Base-by-base conservation (phyloP, 2,113 vertebrate species). In the Ochotona princeps region DNA sequence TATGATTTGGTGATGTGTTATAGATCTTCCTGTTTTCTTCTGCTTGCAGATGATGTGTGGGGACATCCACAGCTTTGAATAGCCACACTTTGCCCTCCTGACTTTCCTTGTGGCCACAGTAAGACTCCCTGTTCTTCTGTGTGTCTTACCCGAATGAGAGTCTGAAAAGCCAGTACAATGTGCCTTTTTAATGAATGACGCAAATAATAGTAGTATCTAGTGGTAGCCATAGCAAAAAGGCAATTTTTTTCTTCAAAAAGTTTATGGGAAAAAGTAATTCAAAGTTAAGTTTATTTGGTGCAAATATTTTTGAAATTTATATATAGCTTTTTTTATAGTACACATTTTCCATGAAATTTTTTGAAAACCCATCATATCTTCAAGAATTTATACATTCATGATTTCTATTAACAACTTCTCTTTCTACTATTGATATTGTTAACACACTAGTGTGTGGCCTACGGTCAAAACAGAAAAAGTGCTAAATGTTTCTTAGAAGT, bases 161-260 rank as follows among this genome's bases (percentile, higher is more conserved):
- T 47, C 32, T 65, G 35, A 17, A 63, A 72, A 73, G 9, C 20
- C 14, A 30, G 26, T 26, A 44, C 35, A 54, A 60, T 15, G 9
- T 93, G 25, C 21, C 25, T 49, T 88, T 88, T 66, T 20, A 61
- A 32, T 65, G 18, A 83, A 87, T 87, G 7, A 1, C 38, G 32
- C 78, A 93, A 63, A 76, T 65, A 74, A 49, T 78, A 75, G 49
- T 18, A 35, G 65, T 57, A 49, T 61, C 84, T 85, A 79, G 91
- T 78, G 78, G 20, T 51, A 54, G 9, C 85, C 28, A 90, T 84
- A 90, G 12, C 38, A 83, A 60, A 35, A 85, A 63, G 78, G 54
- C 51, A 67, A 81, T 67, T 92, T 89, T 35, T 78, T 54, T 54
- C 54, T 54, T 54, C 54, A 54, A 54, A 54, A 54, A 54, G 54